Base-by-base conservation (phyloP, 2,113 vertebrate species). In the Pteruthius melanotis region DNA sequence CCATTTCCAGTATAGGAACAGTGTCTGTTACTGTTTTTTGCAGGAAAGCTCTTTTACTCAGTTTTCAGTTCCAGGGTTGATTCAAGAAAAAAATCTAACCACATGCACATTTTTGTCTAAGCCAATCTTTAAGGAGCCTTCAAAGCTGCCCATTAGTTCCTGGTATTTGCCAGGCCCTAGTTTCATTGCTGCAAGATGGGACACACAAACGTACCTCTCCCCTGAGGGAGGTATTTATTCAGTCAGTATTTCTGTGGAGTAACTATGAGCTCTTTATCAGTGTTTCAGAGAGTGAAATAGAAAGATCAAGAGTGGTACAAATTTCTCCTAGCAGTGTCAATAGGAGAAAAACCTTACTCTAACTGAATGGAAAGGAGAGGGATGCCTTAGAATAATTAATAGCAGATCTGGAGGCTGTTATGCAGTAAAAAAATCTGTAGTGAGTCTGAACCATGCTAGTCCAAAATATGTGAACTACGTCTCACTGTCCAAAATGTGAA, bases 131-230 rank as follows among this genome's bases (percentile, higher is more conserved):
- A 66, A 59, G 15, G 12, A 59, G 2, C 2, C 14, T 65, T 94
- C 35, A 70, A 64, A 66, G 8, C 44, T 79, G 17, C 13, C 0
- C 0, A 26, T 39, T 42, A 42, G 16, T 12, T 54, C 17, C 0
- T 1, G 15, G 4, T 64, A 56, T 56, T 77, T 84, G 2, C 35
- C 52, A 69, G 37, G 27, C 11, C 8, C 6, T 26, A 21, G 20
- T 60, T 88, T 60, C 13, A 16, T 28, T 72, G 26, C 31, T 85
- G 28, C 22, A 65, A 49, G 28, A 44, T 53, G 13, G 31, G 8
- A 2, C 20, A 56, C 44, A 45, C 5, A 42, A 47, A 69, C 11
- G 7, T 27, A 59, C 7, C 23, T 77, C 10, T 81, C 12, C 13
- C 4, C 11, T 15, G 20, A n/a, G 27, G 13, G 15, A 85, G 4